Evolutionary conservation across 2,888 invertebrate genomes (phyloP).

Genomic region (Torymus tubicola): DNA sequence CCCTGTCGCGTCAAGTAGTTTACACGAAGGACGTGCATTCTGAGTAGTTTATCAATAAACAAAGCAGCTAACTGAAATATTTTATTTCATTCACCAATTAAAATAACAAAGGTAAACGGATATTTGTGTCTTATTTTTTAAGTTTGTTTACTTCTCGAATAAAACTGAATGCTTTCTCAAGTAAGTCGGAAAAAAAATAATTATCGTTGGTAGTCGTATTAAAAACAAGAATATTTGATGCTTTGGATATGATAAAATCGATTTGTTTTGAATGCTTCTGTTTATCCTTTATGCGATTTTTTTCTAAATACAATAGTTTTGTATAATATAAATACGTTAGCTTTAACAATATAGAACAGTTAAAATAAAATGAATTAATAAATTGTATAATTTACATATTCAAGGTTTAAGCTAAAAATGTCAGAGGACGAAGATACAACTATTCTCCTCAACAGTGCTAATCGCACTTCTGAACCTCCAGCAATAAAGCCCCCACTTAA

Average conservation of each 20-base stretch:
- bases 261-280: too few species aligned
- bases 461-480: slow-evolving; percentile 23
- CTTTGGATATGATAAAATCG: too few species aligned
- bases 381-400: background rate
- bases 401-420: slow-evolving; percentile 60
- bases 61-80: background rate
- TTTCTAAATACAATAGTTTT: too few species aligned
- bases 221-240: too few species aligned
- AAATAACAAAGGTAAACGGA: background rate
- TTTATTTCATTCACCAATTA: background rate
- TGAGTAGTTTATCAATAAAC: background rate
- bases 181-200: too few species aligned
- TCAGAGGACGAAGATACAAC: slow-evolving; percentile 73
- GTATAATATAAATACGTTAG: too few species aligned
- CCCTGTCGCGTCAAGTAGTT: background rate
- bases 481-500: slow-evolving; percentile 58
- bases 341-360: background rate
- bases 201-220: too few species aligned
- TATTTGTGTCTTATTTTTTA: too few species aligned
- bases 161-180: too few species aligned
- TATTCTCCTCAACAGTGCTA: slow-evolving; percentile 66
- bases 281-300: too few species aligned
- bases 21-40: background rate
- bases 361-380: background rate
- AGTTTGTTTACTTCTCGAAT: too few species aligned